Evolutionary conservation across 2,888 invertebrate species (phyloP).

Genomic region (Dysmachus trigonus): DNA sequence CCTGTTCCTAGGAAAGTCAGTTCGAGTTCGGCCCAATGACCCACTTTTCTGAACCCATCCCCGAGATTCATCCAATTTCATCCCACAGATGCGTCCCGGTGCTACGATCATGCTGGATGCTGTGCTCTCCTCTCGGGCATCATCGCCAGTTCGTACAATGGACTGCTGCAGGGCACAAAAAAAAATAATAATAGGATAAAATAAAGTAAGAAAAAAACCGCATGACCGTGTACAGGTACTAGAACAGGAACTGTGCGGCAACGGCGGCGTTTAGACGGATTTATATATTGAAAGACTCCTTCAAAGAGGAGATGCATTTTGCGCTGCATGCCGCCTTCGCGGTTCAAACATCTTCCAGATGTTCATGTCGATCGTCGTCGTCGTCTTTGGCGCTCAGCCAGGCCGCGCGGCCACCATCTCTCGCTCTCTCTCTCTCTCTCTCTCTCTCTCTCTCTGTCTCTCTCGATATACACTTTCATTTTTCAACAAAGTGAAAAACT

Average conservation of each 20-base stretch:
- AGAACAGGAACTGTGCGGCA: background rate
- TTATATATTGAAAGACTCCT: background rate
- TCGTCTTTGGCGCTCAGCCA: background rate
- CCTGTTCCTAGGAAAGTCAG: conserved; percentile 37
- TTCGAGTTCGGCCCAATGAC: conserved; percentile 36
- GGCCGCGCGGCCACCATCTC: background rate
- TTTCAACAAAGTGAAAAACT: conserved; percentile 18
- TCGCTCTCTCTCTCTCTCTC: no score
- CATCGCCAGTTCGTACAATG: background rate
- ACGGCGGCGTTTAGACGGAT: background rate
- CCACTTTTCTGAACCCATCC: conserved; percentile 16
- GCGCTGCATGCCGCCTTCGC: conserved; percentile 10
- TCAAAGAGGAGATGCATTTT: background rate
- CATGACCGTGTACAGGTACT: background rate
- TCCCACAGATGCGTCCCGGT: conserved; percentile 12
- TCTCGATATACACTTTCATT: conserved; percentile 42
- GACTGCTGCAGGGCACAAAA: background rate
- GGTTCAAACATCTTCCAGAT: conserved; percentile 22
- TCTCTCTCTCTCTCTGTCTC: no score
- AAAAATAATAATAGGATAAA: background rate
- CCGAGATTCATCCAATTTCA: conserved; percentile 33
- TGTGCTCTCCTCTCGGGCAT: background rate
- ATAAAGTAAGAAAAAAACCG: background rate
- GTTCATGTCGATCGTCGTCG: background rate
- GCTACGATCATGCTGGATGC: no score